phyloP scores from a whole-genome alignment of 2,888 invertebrate genomes.

The Ophioninae sp. region DNA sequence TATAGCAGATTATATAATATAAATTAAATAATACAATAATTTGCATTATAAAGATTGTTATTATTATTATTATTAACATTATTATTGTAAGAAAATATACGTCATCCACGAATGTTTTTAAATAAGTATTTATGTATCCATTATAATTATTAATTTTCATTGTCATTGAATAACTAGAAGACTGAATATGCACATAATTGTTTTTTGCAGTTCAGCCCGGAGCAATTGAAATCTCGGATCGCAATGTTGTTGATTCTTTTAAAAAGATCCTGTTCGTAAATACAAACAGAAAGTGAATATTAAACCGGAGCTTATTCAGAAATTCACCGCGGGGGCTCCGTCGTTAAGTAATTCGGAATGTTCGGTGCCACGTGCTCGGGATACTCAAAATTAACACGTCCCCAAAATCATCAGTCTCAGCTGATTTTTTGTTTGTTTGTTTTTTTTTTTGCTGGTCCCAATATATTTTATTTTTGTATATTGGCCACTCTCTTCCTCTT shows the following conservation, averaged over 20 bases:
- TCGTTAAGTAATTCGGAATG: slow-evolving; percentile 33
- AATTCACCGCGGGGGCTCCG: neutral
- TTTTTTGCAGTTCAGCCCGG: neutral
- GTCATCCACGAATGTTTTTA: neutral
- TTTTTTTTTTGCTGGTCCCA: slow-evolving; percentile 4
- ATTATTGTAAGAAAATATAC: neutral
- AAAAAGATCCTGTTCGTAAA: slow-evolving; percentile 1
- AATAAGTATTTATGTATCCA: neutral
- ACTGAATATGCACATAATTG: neutral
- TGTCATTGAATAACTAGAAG: neutral
- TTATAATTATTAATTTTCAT: neutral
- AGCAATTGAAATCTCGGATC: neutral
- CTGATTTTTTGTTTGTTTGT: slow-evolving; percentile 51
- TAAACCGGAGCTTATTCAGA: neutral
- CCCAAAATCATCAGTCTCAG: slow-evolving; percentile 48
- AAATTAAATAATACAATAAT: too few species aligned
- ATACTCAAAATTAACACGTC: slow-evolving; percentile 64
- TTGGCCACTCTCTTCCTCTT: slow-evolving; percentile 8
- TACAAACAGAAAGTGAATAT: neutral
- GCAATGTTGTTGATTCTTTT: neutral
- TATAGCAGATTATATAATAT: too few species aligned
- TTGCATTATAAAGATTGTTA: neutral
- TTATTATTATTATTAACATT: too few species aligned
- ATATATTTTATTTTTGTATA: slow-evolving; percentile 22
- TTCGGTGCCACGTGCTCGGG: slow-evolving; percentile 11